These are phyloP conservation scores for Sinocyclocheilus maitianheensis DNA, from an alignment of 2,113 vertebrate species.

Conservation along the genomic window DNA sequence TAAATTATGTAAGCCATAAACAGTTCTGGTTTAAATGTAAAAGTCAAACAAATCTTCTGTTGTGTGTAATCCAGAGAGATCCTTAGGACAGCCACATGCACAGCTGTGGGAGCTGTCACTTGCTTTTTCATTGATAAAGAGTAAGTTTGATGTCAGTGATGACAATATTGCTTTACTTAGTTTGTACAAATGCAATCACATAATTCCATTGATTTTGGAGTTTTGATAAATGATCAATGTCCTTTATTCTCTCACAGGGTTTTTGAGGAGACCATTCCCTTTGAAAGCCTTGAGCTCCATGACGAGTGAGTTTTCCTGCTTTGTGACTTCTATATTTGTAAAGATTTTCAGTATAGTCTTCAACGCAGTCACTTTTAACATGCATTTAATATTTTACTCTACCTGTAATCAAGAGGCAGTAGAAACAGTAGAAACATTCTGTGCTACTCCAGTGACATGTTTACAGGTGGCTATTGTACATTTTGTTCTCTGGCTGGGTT, in stretches of 20 bases:
- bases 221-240: neutral
- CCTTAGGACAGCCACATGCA: slow-evolving; percentile 78
- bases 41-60: neutral
- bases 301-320: slow-evolving; percentile 70
- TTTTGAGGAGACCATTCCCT: slow-evolving; percentile 80
- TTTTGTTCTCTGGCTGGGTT: neutral
- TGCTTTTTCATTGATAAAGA: slow-evolving; percentile 82
- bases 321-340: neutral
- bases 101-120: slow-evolving; percentile 76
- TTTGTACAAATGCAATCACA: neutral
- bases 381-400: too few species aligned
- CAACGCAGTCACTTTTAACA: neutral
- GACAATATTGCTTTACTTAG: neutral
- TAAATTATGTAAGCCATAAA: neutral
- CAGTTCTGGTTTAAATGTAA: neutral
- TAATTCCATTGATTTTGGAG: neutral
- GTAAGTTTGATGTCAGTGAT: slow-evolving; percentile 66
- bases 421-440: neutral
- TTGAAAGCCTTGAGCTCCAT: slow-evolving; percentile 78
- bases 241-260: slow-evolving; percentile 63
- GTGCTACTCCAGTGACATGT: neutral
- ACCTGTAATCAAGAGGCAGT: too few species aligned
- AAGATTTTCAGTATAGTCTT: neutral
- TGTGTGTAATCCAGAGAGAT: slow-evolving; percentile 70
- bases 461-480: neutral